Percentiles rank a stretch among this genome's conserved stretches.
phyloP scores from a whole-genome alignment of 2,888 invertebrate genomes.

The Amblyjoppa fuscipennis region DNA sequence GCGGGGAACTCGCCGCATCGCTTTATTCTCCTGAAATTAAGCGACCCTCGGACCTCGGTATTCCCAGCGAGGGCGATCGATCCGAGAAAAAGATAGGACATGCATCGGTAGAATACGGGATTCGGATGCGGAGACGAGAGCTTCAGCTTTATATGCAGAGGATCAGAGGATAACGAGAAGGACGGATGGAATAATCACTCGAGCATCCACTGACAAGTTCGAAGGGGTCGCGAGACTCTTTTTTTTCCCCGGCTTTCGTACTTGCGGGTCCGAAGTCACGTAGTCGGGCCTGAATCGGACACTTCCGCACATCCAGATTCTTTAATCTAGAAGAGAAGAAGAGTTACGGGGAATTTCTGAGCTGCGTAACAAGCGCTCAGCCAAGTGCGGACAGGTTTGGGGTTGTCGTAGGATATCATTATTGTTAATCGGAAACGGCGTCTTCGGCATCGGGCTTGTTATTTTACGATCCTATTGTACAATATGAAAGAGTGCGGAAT shows the following conservation, averaged over 20 bases:
- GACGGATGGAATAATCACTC: background rate
- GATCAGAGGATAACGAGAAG: background rate
- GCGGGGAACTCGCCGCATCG: constrained; percentile 37
- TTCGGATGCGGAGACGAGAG: background rate
- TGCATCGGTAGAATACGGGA: background rate
- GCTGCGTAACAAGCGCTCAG: background rate
- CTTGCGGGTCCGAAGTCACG: background rate
- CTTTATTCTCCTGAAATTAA: constrained; percentile 62
- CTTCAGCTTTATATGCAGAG: background rate
- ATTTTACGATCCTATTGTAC: no score
- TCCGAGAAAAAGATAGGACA: constrained; percentile 28
- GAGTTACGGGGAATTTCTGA: background rate
- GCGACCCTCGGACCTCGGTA: constrained; percentile 45
- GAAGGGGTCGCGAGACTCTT: background rate
- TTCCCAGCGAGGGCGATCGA: constrained; percentile 20
- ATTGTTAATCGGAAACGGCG: no score
- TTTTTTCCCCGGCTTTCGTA: background rate
- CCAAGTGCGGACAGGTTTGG: background rate
- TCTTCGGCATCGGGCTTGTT: no score
- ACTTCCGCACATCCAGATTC: background rate
- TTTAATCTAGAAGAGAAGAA: background rate
- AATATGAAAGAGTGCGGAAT: no score
- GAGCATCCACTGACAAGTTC: background rate
- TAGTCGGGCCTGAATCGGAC: background rate
- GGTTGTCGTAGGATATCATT: background rate